phyloP scores from a whole-genome alignment of 2,113 vertebrate genomes.

The Ovis canadensis region DNA sequence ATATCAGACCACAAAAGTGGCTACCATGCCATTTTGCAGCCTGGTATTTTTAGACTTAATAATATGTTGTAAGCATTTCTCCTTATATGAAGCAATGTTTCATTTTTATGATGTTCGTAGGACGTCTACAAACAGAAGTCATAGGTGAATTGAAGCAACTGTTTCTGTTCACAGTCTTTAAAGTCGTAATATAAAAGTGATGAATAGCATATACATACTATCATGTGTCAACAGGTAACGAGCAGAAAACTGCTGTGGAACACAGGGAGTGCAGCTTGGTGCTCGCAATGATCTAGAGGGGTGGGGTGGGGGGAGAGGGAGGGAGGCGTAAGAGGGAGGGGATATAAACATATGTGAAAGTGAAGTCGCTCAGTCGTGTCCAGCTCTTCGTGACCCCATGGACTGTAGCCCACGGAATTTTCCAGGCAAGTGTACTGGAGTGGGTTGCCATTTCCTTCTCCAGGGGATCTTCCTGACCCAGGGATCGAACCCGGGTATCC shows the following conservation, averaged over 20 bases:
- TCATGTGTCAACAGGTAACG: neutral
- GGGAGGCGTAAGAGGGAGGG: neutral
- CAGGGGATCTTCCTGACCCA: neutral
- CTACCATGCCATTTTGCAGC: neutral
- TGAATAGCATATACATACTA: neutral
- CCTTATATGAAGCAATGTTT: neutral
- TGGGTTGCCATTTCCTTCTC: neutral
- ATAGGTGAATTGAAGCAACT: neutral
- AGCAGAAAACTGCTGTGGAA: neutral
- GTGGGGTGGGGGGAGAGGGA: neutral
- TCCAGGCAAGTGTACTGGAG: neutral
- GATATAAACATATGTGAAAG: neutral
- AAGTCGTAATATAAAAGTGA: neutral
- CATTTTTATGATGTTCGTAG: constrained; percentile 5
- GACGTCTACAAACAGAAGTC: neutral
- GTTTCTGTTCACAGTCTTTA: neutral
- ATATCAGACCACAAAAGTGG: neutral
- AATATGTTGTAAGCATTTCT: constrained; percentile 1
- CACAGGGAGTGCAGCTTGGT: neutral
- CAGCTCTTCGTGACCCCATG: neutral
- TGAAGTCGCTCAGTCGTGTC: neutral
- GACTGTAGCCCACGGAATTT: neutral
- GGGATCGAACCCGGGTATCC: neutral
- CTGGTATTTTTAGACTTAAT: neutral
- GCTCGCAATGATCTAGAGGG: neutral